Evolutionary conservation across 2,888 invertebrate genomes (phyloP).

Genomic region (Fragum sueziense): DNA sequence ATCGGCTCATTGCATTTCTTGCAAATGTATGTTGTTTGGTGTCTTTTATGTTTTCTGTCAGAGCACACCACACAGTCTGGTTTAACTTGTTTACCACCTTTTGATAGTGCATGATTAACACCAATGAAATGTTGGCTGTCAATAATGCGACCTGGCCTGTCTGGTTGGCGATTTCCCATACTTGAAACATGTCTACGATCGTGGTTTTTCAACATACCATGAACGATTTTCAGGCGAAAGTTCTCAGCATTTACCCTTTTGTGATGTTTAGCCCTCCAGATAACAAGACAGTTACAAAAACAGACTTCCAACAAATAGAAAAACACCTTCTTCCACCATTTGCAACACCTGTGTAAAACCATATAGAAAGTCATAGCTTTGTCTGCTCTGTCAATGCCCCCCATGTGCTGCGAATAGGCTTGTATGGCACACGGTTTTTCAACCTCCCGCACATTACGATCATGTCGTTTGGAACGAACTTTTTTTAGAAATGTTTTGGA

Average conservation of each 20-base stretch:
- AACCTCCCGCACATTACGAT: slow-evolving; percentile 24
- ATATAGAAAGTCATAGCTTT: slow-evolving; percentile 23
- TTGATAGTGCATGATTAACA: too few species aligned
- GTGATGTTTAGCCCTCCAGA: neutral
- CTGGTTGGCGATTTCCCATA: neutral
- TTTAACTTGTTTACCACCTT: too few species aligned
- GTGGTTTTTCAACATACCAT: slow-evolving; percentile 7
- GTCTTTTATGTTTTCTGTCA: too few species aligned
- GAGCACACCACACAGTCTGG: too few species aligned
- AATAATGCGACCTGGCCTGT: neutral
- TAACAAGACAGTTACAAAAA: slow-evolving; percentile 13
- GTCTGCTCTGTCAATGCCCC: slow-evolving; percentile 13
- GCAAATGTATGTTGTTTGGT: too few species aligned
- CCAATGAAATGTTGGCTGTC: neutral
- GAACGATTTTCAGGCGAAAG: slow-evolving; percentile 19
- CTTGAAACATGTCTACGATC: neutral
- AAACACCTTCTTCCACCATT: slow-evolving; percentile 17
- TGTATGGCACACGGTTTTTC: slow-evolving; percentile 19
- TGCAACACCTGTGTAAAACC: slow-evolving; percentile 10
- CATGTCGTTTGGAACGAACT: slow-evolving; percentile 24
- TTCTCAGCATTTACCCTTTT: slow-evolving; percentile 8
- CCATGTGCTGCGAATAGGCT: slow-evolving; percentile 13
- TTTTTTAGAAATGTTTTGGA: too few species aligned
- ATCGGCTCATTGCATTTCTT: too few species aligned
- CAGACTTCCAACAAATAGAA: slow-evolving; percentile 13